Conservation (phyloP, 2,888 invertebrate genomes). For the Balanococcus diminutus region DNA sequence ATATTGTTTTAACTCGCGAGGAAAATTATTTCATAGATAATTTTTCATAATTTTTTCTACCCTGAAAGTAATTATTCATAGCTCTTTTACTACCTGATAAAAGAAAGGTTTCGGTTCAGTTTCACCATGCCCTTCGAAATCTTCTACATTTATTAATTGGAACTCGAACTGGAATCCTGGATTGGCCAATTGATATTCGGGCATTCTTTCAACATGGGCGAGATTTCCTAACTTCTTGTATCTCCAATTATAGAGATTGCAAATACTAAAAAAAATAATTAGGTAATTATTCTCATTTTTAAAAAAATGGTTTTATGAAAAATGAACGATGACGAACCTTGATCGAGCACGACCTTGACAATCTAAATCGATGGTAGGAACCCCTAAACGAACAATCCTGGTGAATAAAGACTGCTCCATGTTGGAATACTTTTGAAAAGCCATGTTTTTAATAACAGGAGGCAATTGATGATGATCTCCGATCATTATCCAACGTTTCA, state of each 20-base stretch:
- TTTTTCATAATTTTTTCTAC: no score
- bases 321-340: constrained; percentile 64
- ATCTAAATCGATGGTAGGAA: constrained; percentile 96
- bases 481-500: constrained; percentile 99
- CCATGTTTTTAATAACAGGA: constrained; percentile 99
- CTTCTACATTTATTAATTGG: constrained; percentile 94
- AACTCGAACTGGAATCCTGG: constrained; percentile 91
- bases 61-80: no score
- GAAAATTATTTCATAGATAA: no score
- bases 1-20: no score
- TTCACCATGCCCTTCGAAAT: constrained; percentile 96
- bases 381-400: constrained; percentile 91
- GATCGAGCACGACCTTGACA: constrained; percentile 95
- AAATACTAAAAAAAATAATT: constrained; percentile 69
- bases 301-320: background rate
- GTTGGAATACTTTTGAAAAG: constrained; percentile 99
- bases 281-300: background rate
- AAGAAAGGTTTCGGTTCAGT: constrained; percentile 98
- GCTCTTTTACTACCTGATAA: constrained; percentile 93
- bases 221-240: constrained; percentile 95
- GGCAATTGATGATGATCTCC: constrained; percentile 99
- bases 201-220: constrained; percentile 79
- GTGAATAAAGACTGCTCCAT: constrained; percentile 99
- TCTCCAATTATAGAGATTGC: constrained; percentile 93
- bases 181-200: constrained; percentile 89